phyloP scores from a whole-genome alignment of 2,113 vertebrate species.

The Lasiurus cinereus region DNA sequence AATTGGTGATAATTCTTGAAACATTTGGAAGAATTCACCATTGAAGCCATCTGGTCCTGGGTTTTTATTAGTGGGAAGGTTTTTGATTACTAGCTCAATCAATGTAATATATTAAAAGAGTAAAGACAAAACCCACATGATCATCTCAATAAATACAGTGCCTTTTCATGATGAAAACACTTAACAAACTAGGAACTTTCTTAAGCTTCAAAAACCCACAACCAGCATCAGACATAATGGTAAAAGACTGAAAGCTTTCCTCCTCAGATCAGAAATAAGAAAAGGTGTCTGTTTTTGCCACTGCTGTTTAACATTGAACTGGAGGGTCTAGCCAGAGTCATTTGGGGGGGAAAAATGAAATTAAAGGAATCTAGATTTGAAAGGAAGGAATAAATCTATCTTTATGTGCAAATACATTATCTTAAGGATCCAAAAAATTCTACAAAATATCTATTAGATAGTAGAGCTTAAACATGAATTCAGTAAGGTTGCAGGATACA shows the following conservation, averaged over 20 bases:
- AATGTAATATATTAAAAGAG: background rate
- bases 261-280: background rate
- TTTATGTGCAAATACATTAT: background rate
- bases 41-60: background rate
- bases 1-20: background rate
- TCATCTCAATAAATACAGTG: background rate
- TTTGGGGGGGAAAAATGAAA: background rate
- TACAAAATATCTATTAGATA: background rate
- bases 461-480: background rate
- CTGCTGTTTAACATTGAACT: background rate
- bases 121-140: slow-evolving; percentile 7
- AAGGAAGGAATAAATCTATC: background rate
- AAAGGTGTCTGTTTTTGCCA: background rate
- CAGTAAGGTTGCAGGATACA: background rate
- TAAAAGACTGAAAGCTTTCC: background rate
- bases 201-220: background rate
- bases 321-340: background rate
- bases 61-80: background rate
- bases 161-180: background rate
- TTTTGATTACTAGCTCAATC: slow-evolving; percentile 45
- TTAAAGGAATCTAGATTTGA: slow-evolving; percentile 17
- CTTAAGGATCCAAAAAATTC: background rate
- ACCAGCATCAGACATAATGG: background rate
- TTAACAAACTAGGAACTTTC: slow-evolving; percentile 1
- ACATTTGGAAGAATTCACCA: background rate